phyloP scores from a whole-genome alignment of 2,888 invertebrate species.

The Teinopalpus imperialis region DNA sequence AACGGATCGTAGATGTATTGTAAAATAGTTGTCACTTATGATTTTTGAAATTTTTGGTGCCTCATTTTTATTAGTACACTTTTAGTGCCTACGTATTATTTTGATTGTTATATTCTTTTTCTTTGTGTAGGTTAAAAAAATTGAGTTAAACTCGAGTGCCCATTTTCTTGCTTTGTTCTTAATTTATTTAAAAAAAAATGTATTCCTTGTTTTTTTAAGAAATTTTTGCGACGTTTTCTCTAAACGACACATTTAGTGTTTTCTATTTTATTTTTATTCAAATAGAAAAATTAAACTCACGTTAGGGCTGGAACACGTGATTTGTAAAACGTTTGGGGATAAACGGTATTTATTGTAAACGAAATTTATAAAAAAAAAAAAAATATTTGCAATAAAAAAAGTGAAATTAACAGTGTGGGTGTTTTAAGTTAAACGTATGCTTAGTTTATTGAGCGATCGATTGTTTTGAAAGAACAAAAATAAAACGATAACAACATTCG shows the following conservation, averaged over 20 bases:
- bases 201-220: constrained; percentile 24
- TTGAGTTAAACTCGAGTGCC: constrained; percentile 74
- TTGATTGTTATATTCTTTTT: constrained; percentile 41
- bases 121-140: constrained; percentile 33
- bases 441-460: constrained; percentile 2
- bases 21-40: constrained; percentile 10
- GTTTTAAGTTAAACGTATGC: no score
- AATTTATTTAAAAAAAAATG: constrained; percentile 48
- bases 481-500: background rate
- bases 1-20: constrained; percentile 9
- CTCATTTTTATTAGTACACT: constrained; percentile 28
- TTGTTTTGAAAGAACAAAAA: constrained; percentile 1
- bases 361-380: background rate
- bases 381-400: background rate
- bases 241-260: background rate
- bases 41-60: constrained; percentile 21
- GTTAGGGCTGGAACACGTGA: no score
- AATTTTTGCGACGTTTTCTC: constrained; percentile 11
- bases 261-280: constrained; percentile 13
- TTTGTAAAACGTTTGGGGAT: background rate
- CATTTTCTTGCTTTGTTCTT: constrained; percentile 62
- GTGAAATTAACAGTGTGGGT: no score
- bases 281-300: background rate
- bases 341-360: constrained; percentile 18
- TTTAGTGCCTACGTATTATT: constrained; percentile 26